Percentiles rank a stretch among this genome's conserved stretches.
Conservation (phyloP, 2,113 vertebrate species). For the Grammomys dolichurus region DNA sequence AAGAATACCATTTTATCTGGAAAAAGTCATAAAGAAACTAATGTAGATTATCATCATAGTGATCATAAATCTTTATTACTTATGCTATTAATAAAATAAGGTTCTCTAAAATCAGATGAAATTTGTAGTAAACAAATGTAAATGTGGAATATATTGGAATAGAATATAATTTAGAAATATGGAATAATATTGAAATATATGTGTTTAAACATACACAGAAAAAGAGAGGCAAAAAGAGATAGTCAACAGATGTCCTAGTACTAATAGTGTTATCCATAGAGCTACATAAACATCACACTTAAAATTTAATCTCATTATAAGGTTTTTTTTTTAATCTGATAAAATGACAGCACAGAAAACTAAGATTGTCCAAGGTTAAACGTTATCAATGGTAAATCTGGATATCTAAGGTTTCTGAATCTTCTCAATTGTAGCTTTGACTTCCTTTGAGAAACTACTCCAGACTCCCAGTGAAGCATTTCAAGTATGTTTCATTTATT, state of each 20-base stretch:
- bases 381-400: background rate
- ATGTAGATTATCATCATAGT: background rate
- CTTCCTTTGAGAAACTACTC: background rate
- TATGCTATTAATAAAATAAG: background rate
- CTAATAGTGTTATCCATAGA: background rate
- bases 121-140: background rate
- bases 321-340: background rate
- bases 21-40: background rate
- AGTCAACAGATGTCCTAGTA: background rate
- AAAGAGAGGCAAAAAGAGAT: background rate
- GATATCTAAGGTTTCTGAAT: background rate
- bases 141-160: no score
- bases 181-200: background rate
- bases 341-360: background rate
- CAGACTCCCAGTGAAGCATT: background rate
- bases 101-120: background rate
- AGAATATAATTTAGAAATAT: no score
- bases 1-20: background rate
- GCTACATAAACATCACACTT: background rate
- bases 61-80: background rate
- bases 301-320: background rate
- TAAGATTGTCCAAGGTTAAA: background rate
- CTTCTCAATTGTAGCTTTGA: accelerated
- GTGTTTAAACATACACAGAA: background rate
- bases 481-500: background rate